Conservation (phyloP, 2,888 invertebrate genomes). For the Elegia similella region DNA sequence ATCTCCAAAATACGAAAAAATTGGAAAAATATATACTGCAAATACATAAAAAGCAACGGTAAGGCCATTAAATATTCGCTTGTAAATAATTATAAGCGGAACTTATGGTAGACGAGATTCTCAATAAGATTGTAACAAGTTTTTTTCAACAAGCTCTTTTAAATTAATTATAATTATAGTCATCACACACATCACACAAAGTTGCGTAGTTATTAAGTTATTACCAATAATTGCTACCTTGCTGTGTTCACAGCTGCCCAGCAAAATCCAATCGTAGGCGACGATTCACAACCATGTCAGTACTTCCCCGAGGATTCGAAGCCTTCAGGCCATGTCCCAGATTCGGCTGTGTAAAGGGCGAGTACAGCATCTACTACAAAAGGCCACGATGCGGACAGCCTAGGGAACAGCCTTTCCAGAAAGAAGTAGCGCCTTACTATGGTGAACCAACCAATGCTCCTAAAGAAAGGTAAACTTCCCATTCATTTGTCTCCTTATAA, state of each 20-base stretch:
- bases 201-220: neutral
- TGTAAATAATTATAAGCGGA: neutral
- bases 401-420: slow-evolving; percentile 63
- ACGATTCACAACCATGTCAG: slow-evolving; percentile 57
- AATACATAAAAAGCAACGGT: slow-evolving; percentile 16
- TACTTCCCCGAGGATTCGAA: slow-evolving; percentile 61
- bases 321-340: slow-evolving; percentile 48
- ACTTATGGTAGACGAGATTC: neutral
- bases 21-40: slow-evolving; percentile 17
- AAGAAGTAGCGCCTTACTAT: slow-evolving; percentile 44
- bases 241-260: neutral
- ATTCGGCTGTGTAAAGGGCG: slow-evolving; percentile 59
- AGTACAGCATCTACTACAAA: slow-evolving; percentile 66
- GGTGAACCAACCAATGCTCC: slow-evolving; percentile 61
- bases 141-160: neutral
- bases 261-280: slow-evolving; percentile 20
- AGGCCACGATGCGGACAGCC: slow-evolving; percentile 69
- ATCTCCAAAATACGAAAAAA: slow-evolving; percentile 23
- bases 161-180: neutral
- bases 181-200: neutral
- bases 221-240: neutral
- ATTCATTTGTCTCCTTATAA: neutral
- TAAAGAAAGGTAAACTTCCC: slow-evolving; percentile 42
- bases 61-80: neutral
- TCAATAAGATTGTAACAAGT: neutral